A percentile compares a stretch with the other conserved stretches of the same genome.
phyloP scores from a whole-genome alignment of 2,888 invertebrate genomes.

The Drosophila longiperda region DNA sequence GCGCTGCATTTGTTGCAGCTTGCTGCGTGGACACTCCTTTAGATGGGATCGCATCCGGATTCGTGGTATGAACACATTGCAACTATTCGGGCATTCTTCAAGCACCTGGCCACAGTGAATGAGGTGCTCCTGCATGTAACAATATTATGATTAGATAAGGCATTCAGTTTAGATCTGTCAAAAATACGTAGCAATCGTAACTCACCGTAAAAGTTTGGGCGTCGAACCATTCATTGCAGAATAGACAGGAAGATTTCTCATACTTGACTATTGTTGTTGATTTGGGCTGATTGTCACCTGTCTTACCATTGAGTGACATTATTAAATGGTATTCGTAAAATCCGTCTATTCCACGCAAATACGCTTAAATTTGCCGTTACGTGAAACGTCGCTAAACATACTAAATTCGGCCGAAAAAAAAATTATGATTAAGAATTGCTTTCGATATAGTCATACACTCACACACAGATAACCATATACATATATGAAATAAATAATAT shows the following conservation, averaged over 20 bases:
- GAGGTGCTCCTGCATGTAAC: conserved; percentile 87
- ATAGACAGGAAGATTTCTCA: conserved; percentile 88
- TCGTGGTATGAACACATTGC: conserved; percentile 89
- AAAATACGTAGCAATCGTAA: neutral
- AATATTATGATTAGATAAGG: neutral
- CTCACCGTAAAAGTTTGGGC: conserved; percentile 88
- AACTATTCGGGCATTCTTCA: conserved; percentile 89
- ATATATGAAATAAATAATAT: conserved; percentile 2
- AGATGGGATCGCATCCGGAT: conserved; percentile 87
- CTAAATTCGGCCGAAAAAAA: conserved; percentile 53
- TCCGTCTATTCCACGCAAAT: neutral
- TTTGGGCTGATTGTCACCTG: conserved; percentile 26
- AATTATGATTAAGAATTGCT: conserved; percentile 64
- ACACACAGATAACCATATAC: conserved; percentile 4
- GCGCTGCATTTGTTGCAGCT: conserved; percentile 38
- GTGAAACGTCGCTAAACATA: conserved; percentile 65
- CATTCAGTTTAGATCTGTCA: neutral
- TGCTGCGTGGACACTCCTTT: conserved; percentile 84
- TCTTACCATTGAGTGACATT: conserved; percentile 49
- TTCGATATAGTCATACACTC: conserved; percentile 29
- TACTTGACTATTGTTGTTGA: conserved; percentile 83
- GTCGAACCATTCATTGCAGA: conserved; percentile 89
- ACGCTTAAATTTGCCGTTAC: conserved; percentile 33
- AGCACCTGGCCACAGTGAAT: conserved; percentile 90
- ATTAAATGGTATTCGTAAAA: neutral